Conservation (phyloP, 2,888 invertebrate species). For the Drosophila helvetica region DNA sequence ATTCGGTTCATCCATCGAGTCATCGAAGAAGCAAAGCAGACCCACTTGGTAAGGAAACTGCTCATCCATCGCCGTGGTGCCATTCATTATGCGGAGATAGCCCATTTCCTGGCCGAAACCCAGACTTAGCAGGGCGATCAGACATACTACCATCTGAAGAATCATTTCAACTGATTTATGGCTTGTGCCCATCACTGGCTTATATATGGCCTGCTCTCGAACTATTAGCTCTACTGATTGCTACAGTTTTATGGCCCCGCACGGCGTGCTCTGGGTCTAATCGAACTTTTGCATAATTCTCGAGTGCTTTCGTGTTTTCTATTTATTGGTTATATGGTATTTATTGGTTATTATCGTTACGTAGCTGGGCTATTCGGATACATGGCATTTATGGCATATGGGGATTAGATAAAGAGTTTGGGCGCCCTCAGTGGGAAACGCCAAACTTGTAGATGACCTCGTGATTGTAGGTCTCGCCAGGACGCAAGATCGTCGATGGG, state of each 20-base stretch:
- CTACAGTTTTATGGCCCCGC: conserved; percentile 24
- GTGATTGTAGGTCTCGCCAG: conserved; percentile 89
- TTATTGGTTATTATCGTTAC: conserved; percentile 34
- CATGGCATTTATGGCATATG: conserved; percentile 31
- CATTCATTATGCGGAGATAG: conserved; percentile 53
- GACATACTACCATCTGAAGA: conserved; percentile 12
- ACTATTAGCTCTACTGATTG: conserved; percentile 1
- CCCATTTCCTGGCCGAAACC: conserved; percentile 18
- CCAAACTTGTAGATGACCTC: conserved; percentile 91
- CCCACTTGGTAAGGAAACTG: conserved; percentile 58
- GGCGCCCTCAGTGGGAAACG: conserved; percentile 52
- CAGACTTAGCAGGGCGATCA: conserved; percentile 28
- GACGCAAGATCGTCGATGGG: conserved; percentile 89
- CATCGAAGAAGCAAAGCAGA: conserved; percentile 37
- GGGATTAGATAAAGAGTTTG: conserved; percentile 17
- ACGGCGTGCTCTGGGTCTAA: conserved; percentile 34
- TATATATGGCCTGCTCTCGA: conserved; percentile 45
- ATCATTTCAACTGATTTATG: conserved; percentile 32
- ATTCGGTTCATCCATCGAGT: neutral
- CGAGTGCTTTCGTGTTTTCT: conserved; percentile 24
- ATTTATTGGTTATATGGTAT: conserved; percentile 50
- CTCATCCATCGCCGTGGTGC: conserved; percentile 27
- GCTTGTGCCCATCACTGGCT: neutral
- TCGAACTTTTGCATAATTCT: conserved; percentile 22
- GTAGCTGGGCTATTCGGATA: conserved; percentile 11